Base-by-base conservation (phyloP, 1,140 invertebrate genomes). In the Gryon sp. region DNA sequence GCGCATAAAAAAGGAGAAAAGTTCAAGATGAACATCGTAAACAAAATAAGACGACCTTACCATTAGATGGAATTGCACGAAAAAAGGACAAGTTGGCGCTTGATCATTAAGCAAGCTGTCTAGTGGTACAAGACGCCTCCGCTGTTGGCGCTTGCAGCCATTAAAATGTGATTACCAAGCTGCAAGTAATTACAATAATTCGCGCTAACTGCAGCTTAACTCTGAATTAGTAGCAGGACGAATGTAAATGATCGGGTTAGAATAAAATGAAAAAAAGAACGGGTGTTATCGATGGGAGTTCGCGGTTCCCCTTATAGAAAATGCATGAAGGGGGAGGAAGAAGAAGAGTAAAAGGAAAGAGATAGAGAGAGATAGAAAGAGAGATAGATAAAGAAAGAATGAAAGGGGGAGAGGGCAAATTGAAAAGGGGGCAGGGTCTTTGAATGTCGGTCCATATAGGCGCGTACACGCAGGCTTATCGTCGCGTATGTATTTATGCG, bases 151-250 rank as follows among this genome's bases (percentile, higher is more conserved):
- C 62, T 75, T 59, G 45, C 62, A 45, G 30, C 70, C 62, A 66
- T 75, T 75, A 60, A 66, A 60, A 66, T 45, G 46, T 38, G 53
- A 75, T 75, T 66, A 60, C 70, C 62, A 59, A 43, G 53, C 52
- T 41, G 45, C 55, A 45, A 46, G 70, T 75, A 75, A 69, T 68
- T 69, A 76, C 63, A 76, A 63, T 76, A 69, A 69, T 76, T 76
- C 50, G 63, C 48, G 55, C 53, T 74, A 66, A 66, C 69, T 48
- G 59, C 59, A 52, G 60, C 69, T 65, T 74, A 65, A 59, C 59
- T 74, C 34, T 65, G 52, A 65, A 74, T 65, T 65, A 73, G 69
- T 66, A 75, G 53, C 62, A 62, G 53, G 22, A 68, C 62, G 72
- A 46, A 60, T 66, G 66, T 66, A 59, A 74, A 66, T 34, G 70